A percentile compares a stretch with the other conserved stretches of the same genome.
These are phyloP conservation scores for Papilio xuthus DNA, from an alignment of 1,140 invertebrate genomes.

Conservation along the genomic window DNA sequence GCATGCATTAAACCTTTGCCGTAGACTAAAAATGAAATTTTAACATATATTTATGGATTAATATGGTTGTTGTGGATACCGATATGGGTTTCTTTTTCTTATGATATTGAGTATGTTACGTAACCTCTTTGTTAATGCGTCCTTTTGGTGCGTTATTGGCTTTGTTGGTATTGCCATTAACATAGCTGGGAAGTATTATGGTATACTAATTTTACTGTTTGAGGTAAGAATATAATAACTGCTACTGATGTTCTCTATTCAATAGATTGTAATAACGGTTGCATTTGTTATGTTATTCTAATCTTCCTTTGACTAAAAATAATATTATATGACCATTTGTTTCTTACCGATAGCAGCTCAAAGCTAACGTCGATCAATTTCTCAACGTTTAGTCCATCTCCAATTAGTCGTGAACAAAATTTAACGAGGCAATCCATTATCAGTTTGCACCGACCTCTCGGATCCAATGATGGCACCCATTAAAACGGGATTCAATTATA, in stretches of 20 bases:
- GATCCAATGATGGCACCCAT: constrained; percentile 35
- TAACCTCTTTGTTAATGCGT: too few relatives aligned
- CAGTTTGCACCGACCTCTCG: constrained; percentile 34
- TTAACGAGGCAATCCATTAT: constrained; percentile 39
- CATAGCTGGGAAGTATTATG: too few relatives aligned
- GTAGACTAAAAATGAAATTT: neutral
- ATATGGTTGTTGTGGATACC: too few relatives aligned
- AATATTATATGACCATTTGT: neutral
- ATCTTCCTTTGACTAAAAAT: neutral
- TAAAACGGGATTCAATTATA: constrained; percentile 39
- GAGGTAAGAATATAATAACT: too few relatives aligned
- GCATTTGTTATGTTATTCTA: too few relatives aligned
- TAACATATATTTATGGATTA: neutral
- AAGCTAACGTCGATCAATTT: constrained; percentile 18
- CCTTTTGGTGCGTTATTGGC: too few relatives aligned
- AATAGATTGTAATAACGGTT: too few relatives aligned
- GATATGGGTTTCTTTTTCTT: too few relatives aligned
- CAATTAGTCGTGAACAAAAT: constrained; percentile 38
- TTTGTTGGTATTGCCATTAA: too few relatives aligned
- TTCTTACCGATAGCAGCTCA: constrained; percentile 15
- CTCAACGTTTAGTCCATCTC: constrained; percentile 32
- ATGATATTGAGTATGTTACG: too few relatives aligned
- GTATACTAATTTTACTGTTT: too few relatives aligned
- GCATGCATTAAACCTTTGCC: constrained; percentile 7
- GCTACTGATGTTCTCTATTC: too few relatives aligned